Conservation (phyloP, 2,113 vertebrate species). For the Eurystomus gularis region DNA sequence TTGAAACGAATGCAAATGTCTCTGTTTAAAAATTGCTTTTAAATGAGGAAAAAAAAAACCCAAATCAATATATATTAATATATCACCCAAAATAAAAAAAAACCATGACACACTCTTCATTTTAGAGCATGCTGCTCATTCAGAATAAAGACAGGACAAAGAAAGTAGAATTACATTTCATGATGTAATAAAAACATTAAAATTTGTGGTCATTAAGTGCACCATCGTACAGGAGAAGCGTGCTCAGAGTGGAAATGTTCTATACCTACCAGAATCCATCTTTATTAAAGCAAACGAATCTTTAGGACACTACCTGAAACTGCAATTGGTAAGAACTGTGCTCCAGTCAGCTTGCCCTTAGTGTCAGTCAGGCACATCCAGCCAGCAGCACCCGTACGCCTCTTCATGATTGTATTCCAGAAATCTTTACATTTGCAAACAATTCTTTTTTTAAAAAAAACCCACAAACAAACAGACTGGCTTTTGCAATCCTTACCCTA, state of each 20-base stretch:
- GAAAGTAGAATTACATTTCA: conserved; percentile 76
- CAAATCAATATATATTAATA: conserved; percentile 54
- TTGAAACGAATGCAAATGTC: conserved; percentile 35
- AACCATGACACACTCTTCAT: conserved; percentile 27
- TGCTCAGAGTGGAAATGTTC: conserved; percentile 79
- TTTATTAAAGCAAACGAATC: conserved; percentile 60
- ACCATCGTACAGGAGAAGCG: conserved; percentile 76
- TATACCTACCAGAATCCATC: conserved; percentile 79
- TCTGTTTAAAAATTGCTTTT: conserved; percentile 46
- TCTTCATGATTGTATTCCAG: conserved; percentile 37
- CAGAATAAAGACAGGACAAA: conserved; percentile 47
- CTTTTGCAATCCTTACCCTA: conserved; percentile 38
- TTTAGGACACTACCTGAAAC: conserved; percentile 27
- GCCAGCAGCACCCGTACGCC: conserved; percentile 25
- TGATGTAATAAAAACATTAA: conserved; percentile 74
- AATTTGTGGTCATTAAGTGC: conserved; percentile 79
- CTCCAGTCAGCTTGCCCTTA: background rate
- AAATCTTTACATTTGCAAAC: background rate
- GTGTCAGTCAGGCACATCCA: conserved; percentile 20
- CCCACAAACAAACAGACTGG: too few species aligned
- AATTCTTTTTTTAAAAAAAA: background rate
- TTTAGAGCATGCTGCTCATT: conserved; percentile 52
- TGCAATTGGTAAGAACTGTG: background rate
- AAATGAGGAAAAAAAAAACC: conserved; percentile 1
- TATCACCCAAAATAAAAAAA: conserved; percentile 22